A percentile compares a stretch with the other conserved stretches of the same genome.
These are phyloP conservation scores for Aldrovandia affinis DNA, from an alignment of 2,797 vertebrate genomes.

Conservation along the genomic window DNA sequence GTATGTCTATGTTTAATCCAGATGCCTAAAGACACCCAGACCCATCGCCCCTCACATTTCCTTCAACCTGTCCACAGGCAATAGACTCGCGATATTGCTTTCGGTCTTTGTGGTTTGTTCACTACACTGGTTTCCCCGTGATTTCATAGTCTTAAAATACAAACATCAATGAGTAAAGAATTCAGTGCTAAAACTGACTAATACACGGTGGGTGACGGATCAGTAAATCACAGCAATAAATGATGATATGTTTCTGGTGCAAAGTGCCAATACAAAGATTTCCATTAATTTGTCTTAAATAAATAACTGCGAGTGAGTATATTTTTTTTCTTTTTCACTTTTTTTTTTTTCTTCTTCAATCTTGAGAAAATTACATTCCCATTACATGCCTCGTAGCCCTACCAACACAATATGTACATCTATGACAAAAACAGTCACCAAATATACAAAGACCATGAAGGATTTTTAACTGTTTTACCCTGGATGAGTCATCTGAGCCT, in stretches of 20 bases:
- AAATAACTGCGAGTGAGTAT: constrained; percentile 85
- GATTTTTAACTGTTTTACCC: constrained; percentile 66
- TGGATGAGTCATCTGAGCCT: constrained; percentile 72
- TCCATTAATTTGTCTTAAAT: constrained; percentile 68
- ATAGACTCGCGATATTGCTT: constrained; percentile 98
- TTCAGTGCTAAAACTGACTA: constrained; percentile 87
- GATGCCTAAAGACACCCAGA: constrained; percentile 80
- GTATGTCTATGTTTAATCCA: constrained; percentile 74
- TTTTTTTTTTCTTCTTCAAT: constrained; percentile 59
- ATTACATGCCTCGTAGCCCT: constrained; percentile 89
- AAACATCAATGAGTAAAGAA: constrained; percentile 96
- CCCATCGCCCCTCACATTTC: not conserved
- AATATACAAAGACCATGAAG: constrained; percentile 97
- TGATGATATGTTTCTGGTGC: constrained; percentile 97
- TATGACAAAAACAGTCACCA: constrained; percentile 98
- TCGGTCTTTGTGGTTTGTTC: constrained; percentile 92
- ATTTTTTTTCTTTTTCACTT: constrained; percentile 56
- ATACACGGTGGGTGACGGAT: constrained; percentile 82
- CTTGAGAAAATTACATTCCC: constrained; percentile 87
- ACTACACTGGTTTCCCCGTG: constrained; percentile 80
- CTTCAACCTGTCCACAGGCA: constrained; percentile 71
- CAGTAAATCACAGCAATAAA: constrained; percentile 89
- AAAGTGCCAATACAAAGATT: constrained; percentile 90
- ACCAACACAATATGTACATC: constrained; percentile 98
- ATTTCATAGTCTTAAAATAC: constrained; percentile 91